phyloP scores from a whole-genome alignment of 2,113 vertebrate genomes.

The Lutjanus erythropterus region DNA sequence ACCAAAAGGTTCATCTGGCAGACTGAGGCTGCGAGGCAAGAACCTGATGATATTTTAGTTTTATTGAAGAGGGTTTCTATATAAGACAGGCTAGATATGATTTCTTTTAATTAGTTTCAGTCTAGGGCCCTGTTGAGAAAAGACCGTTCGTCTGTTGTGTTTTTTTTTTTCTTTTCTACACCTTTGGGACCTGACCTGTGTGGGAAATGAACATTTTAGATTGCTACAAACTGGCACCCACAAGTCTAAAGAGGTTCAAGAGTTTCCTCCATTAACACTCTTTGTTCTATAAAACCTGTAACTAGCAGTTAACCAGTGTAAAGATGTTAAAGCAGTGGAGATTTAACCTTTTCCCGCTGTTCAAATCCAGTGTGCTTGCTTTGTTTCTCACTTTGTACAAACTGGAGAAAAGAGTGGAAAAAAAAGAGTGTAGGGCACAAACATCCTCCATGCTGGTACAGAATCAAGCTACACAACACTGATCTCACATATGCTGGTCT shows the following conservation, averaged over 20 bases:
- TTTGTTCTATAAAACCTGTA: neutral
- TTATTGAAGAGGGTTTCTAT: neutral
- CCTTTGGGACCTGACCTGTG: neutral
- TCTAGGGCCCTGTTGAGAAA: neutral
- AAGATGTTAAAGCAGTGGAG: neutral
- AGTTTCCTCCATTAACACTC: neutral
- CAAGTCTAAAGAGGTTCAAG: neutral
- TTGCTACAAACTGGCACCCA: neutral
- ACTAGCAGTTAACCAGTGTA: too few species aligned
- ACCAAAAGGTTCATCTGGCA: neutral
- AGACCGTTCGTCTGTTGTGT: neutral
- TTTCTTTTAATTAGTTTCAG: conserved; percentile 9
- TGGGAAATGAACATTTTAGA: too few species aligned
- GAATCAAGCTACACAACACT: too few species aligned
- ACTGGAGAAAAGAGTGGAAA: neutral
- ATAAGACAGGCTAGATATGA: neutral
- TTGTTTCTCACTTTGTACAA: neutral
- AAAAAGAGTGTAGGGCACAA: too few species aligned
- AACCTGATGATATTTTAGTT: neutral
- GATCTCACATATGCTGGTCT: too few species aligned
- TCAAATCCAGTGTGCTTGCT: neutral
- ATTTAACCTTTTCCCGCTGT: too few species aligned
- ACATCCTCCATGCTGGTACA: too few species aligned
- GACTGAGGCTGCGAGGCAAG: neutral
- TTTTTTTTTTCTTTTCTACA: neutral